phyloP scores from a whole-genome alignment of 2,888 invertebrate genomes.

The Limulus polyphemus region DNA sequence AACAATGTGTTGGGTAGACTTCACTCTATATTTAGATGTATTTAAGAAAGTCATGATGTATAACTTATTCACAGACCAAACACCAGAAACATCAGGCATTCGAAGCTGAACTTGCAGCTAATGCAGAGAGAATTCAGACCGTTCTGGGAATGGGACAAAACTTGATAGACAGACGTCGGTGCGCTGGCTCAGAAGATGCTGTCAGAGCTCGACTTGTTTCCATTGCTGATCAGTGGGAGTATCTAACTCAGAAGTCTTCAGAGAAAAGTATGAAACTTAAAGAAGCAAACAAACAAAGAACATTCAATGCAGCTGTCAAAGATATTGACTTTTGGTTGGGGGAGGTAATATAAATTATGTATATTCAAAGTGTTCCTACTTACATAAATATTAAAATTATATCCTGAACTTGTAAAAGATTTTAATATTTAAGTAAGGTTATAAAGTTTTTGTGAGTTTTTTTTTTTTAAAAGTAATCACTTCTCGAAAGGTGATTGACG shows the following conservation, averaged over 20 bases:
- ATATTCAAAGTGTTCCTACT: too few species aligned
- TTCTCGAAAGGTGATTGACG: too few species aligned
- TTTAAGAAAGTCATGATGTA: too few species aligned
- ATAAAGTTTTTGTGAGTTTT: too few species aligned
- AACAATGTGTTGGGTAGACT: too few species aligned
- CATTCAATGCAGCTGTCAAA: slow-evolving; percentile 98
- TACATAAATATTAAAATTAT: too few species aligned
- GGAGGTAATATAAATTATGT: slow-evolving; percentile 47
- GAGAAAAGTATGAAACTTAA: slow-evolving; percentile 96
- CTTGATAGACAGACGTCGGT: slow-evolving; percentile 85
- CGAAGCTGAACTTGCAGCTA: slow-evolving; percentile 96
- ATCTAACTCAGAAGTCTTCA: slow-evolving; percentile 90
- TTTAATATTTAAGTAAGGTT: too few species aligned
- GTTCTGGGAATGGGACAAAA: slow-evolving; percentile 91
- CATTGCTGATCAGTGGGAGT: slow-evolving; percentile 97
- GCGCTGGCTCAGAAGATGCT: slow-evolving; percentile 95
- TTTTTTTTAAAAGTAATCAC: too few species aligned
- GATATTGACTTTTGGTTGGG: slow-evolving; percentile 99
- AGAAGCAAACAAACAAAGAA: slow-evolving; percentile 97
- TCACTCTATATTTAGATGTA: too few species aligned
- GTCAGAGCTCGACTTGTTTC: slow-evolving; percentile 77
- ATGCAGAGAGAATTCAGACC: slow-evolving; percentile 92
- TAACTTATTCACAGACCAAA: slow-evolving; percentile 47
- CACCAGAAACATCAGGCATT: slow-evolving; percentile 99
- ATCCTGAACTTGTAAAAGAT: too few species aligned